phyloP scores from a whole-genome alignment of 2,797 vertebrate species.

The Sebastes kiyomatsui region DNA sequence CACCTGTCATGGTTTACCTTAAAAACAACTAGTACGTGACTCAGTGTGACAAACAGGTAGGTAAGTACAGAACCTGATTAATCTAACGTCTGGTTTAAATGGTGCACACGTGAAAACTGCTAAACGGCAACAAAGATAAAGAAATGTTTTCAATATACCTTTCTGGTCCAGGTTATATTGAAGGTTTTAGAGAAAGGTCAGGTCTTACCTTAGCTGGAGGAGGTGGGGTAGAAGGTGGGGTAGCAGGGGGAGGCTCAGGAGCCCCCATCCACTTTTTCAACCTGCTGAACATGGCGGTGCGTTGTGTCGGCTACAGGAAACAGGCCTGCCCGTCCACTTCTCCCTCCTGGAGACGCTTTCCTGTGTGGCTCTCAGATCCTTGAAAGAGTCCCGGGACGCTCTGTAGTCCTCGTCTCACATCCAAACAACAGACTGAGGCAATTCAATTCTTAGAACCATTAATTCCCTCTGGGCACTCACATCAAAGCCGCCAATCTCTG shows the following conservation, averaged over 20 bases:
- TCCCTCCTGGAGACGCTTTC: background rate
- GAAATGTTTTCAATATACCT: background rate
- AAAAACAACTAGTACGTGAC: background rate
- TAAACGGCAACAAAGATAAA: background rate
- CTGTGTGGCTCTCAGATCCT: background rate
- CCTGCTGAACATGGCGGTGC: slow-evolving; percentile 70
- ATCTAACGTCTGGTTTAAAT: background rate
- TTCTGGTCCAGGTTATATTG: background rate
- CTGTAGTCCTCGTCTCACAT: background rate
- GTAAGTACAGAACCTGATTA: background rate
- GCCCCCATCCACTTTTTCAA: slow-evolving; percentile 59
- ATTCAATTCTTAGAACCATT: slow-evolving; percentile 62
- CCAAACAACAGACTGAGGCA: slow-evolving; percentile 48
- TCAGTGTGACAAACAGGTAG: background rate
- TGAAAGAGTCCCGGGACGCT: background rate
- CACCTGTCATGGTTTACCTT: background rate
- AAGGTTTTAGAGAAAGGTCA: background rate
- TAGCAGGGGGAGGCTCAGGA: slow-evolving; percentile 39
- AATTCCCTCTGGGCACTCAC: slow-evolving; percentile 64
- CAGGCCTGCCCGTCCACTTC: background rate
- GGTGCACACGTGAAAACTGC: too few relatives aligned
- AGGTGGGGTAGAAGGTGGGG: slow-evolving; percentile 19
- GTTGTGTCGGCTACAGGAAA: background rate
- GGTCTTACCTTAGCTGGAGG: slow-evolving; percentile 68
- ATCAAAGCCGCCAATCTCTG: slow-evolving; percentile 26